These are phyloP conservation scores for Drosophila neotestacea DNA, from an alignment of 2,888 invertebrate genomes.

Conservation along the genomic window DNA sequence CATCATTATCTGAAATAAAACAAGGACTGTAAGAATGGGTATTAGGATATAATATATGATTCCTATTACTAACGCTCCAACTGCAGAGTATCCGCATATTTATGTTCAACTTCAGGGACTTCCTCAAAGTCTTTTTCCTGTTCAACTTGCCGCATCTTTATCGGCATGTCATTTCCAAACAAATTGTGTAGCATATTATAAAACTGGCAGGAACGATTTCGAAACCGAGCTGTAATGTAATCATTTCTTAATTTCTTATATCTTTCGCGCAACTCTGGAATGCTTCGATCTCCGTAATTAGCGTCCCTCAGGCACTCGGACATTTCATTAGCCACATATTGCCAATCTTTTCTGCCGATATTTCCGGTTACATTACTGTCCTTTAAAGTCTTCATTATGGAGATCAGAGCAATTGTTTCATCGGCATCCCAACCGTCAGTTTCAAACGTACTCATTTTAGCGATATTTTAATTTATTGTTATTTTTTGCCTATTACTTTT, in stretches of 20 bases:
- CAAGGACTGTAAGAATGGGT: no score
- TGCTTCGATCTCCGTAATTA: conserved; percentile 8
- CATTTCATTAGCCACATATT: conserved; percentile 41
- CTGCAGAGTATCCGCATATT: conserved; percentile 41
- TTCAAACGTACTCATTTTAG: conserved; percentile 8
- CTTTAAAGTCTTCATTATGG: conserved; percentile 30
- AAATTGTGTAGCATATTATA: conserved; percentile 37
- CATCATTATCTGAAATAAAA: conserved; percentile 15
- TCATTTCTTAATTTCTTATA: conserved; percentile 31
- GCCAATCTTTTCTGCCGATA: conserved; percentile 35
- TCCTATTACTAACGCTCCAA: conserved; percentile 31
- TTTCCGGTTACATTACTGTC: neutral
- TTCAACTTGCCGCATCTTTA: neutral
- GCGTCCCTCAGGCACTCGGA: conserved; percentile 6
- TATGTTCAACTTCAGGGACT: conserved; percentile 34
- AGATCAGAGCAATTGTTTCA: conserved; percentile 41
- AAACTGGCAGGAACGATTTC: conserved; percentile 36
- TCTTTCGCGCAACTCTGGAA: conserved; percentile 33
- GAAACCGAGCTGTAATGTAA: conserved; percentile 34
- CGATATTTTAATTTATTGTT: neutral
- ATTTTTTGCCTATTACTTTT: neutral
- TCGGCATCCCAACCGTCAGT: conserved; percentile 26
- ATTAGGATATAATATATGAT: neutral
- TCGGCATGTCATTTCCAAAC: conserved; percentile 16
- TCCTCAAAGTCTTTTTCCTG: conserved; percentile 6